These are phyloP conservation scores for Morone saxatilis DNA, from an alignment of 2,113 vertebrate species.

Conservation along the genomic window DNA sequence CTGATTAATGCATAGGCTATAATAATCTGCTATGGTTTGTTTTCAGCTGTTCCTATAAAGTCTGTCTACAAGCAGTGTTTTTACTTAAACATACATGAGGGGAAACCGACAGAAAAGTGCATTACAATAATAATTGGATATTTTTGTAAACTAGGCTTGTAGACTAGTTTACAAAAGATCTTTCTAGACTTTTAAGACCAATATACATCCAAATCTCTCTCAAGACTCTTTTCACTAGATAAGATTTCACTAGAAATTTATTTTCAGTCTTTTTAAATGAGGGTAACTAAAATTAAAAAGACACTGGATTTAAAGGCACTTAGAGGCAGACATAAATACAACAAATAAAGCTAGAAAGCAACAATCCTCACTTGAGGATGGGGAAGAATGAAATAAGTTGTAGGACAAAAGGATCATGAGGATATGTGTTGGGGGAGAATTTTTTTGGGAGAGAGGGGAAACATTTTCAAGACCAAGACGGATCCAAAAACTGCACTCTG, in stretches of 20 bases:
- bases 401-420: background rate
- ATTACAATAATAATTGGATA: background rate
- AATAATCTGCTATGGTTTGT: constrained; percentile 42
- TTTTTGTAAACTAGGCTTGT: background rate
- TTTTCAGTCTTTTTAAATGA: background rate
- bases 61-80: background rate
- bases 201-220: background rate
- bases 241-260: background rate
- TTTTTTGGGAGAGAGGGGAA: background rate
- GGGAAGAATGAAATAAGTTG: background rate
- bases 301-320: background rate
- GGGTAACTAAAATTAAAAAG: background rate
- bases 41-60: constrained; percentile 36
- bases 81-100: constrained; percentile 3
- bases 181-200: background rate
- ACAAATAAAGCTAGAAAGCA: background rate
- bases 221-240: background rate
- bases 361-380: background rate
- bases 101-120: background rate
- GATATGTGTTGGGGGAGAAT: background rate
- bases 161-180: background rate
- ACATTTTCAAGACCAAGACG: background rate
- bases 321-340: background rate
- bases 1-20: constrained; percentile 8
- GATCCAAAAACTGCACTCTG: constrained; percentile 5